These are phyloP conservation scores for Papilio gigon DNA, from an alignment of 2,888 invertebrate species.

Conservation along the genomic window DNA sequence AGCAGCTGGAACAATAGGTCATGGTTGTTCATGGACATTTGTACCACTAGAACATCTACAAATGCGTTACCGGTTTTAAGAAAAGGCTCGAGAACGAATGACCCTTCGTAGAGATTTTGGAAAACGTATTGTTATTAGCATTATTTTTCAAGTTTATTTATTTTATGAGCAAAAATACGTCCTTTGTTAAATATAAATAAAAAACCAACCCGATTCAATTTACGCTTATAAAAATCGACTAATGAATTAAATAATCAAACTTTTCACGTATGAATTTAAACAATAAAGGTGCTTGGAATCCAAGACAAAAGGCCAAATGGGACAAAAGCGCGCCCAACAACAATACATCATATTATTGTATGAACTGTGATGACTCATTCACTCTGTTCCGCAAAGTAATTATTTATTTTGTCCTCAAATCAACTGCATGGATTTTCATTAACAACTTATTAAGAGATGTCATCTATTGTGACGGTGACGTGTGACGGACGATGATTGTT, in stretches of 20 bases:
- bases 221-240: background rate
- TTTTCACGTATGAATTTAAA: constrained; percentile 16
- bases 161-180: too few species aligned
- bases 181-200: background rate
- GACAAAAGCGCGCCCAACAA: constrained; percentile 24
- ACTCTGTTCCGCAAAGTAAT: constrained; percentile 15
- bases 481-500: too few species aligned
- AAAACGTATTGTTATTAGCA: too few species aligned
- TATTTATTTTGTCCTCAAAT: constrained; percentile 25
- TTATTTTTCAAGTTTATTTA: too few species aligned
- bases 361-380: constrained; percentile 21
- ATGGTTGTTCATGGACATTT: too few species aligned
- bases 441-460: background rate
- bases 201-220: constrained; percentile 2
- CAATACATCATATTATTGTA: constrained; percentile 28
- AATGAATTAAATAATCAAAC: constrained; percentile 19
- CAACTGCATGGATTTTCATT: background rate
- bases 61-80: too few species aligned
- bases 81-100: too few species aligned
- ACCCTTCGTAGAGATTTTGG: too few species aligned
- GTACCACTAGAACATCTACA: too few species aligned
- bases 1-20: too few species aligned
- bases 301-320: constrained; percentile 29
- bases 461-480: too few species aligned
- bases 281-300: constrained; percentile 16